Percentiles rank a stretch among this genome's conserved stretches.
Conservation (phyloP, 2,797 vertebrate species). For the Lepus oiostolus region DNA sequence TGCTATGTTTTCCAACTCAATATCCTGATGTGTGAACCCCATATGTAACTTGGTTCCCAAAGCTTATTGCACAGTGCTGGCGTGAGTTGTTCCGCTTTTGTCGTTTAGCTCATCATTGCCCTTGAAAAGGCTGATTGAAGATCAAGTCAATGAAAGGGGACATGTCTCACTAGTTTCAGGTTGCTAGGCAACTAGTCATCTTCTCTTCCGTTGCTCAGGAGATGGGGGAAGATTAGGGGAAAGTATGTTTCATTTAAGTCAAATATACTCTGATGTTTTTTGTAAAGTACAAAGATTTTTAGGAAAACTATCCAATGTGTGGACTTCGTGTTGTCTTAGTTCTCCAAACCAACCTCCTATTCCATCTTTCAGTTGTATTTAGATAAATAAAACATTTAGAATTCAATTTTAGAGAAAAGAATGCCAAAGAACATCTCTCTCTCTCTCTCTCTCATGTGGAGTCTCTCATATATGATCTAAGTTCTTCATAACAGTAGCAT, state of each 20-base stretch:
- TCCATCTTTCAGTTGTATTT: not conserved
- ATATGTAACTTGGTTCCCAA: not conserved
- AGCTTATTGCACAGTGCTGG: not conserved
- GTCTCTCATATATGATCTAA: not conserved
- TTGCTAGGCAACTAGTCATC: slow-evolving; percentile 72
- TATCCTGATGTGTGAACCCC: not conserved
- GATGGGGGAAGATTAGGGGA: not conserved
- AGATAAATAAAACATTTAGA: slow-evolving; percentile 47
- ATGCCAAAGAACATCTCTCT: not conserved
- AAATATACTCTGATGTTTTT: not conserved
- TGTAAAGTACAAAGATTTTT: not conserved
- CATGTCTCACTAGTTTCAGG: slow-evolving; percentile 48
- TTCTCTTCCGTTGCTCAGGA: slow-evolving; percentile 18
- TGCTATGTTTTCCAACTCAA: not conserved
- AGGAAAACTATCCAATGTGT: not conserved
- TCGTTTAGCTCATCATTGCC: slow-evolving; percentile 25
- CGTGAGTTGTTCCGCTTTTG: slow-evolving; percentile 4
- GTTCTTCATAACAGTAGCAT: slow-evolving; percentile 40
- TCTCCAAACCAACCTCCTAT: slow-evolving; percentile 37
- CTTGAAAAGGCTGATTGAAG: slow-evolving; percentile 68
- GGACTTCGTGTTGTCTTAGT: not conserved
- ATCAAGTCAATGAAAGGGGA: slow-evolving; percentile 27
- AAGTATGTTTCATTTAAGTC: not conserved
- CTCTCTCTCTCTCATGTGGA: slow-evolving; percentile 14
- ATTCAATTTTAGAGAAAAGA: slow-evolving; percentile 40